Conservation (phyloP, 2,797 vertebrate genomes). For the Pogonophryne albipinna region DNA sequence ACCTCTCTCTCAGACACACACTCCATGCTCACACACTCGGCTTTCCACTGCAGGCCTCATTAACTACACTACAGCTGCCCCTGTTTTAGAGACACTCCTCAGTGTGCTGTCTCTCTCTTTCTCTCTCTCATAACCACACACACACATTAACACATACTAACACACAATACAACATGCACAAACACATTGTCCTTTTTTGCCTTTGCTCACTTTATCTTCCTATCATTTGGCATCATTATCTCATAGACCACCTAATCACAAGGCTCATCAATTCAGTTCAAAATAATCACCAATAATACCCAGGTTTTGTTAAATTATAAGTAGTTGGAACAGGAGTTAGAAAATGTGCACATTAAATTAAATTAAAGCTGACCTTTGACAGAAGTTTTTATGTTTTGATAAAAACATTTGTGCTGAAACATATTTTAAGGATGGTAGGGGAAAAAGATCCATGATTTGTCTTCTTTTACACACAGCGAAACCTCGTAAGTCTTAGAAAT, state of each 20-base stretch:
- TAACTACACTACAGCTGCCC: slow-evolving; percentile 83
- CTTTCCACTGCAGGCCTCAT: slow-evolving; percentile 84
- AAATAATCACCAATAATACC: neutral
- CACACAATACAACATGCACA: slow-evolving; percentile 32
- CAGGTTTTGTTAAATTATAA: slow-evolving; percentile 6
- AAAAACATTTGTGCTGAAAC: too few species aligned
- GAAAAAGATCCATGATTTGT: neutral
- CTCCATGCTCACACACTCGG: slow-evolving; percentile 70
- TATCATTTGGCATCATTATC: slow-evolving; percentile 16
- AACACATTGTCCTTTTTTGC: slow-evolving; percentile 55
- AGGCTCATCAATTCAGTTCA: slow-evolving; percentile 11
- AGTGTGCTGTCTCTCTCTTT: slow-evolving; percentile 59
- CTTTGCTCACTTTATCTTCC: slow-evolving; percentile 22
- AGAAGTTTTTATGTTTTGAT: too few species aligned
- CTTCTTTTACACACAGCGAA: neutral
- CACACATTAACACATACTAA: slow-evolving; percentile 27
- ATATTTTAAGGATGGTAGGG: too few species aligned
- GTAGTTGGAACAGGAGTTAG: neutral
- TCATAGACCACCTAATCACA: slow-evolving; percentile 2
- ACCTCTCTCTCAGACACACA: slow-evolving; percentile 38
- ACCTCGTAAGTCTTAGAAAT: neutral
- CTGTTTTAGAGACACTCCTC: slow-evolving; percentile 79
- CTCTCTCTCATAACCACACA: slow-evolving; percentile 46
- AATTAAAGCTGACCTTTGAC: too few species aligned
- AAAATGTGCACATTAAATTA: too few species aligned